These are phyloP conservation scores for Eugnorisma glareosa DNA, from an alignment of 2,888 invertebrate genomes.

Conservation along the genomic window DNA sequence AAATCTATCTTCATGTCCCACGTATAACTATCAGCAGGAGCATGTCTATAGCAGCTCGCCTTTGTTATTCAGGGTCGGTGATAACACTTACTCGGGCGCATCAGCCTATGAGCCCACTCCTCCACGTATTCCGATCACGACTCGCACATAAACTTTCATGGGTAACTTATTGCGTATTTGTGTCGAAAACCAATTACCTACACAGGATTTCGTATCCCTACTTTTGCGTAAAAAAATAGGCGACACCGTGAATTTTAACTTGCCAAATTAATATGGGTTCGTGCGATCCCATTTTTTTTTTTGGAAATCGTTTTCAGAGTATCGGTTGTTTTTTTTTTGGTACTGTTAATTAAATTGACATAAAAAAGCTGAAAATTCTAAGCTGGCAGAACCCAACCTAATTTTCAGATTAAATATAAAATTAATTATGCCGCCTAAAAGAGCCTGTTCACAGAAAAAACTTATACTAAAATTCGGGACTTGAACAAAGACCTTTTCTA, in stretches of 20 bases:
- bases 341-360: neutral
- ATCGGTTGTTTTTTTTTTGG: constrained; percentile 8
- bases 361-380: constrained; percentile 2
- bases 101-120: constrained; percentile 68
- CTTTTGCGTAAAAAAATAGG: constrained; percentile 72
- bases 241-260: constrained; percentile 71
- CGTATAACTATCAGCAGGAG: constrained; percentile 29
- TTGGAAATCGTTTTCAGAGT: constrained; percentile 18
- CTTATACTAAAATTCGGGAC: neutral
- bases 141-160: constrained; percentile 81
- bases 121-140: constrained; percentile 78
- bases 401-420: constrained; percentile 8
- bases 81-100: constrained; percentile 72
- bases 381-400: neutral
- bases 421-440: constrained; percentile 1
- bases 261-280: constrained; percentile 68
- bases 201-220: constrained; percentile 75
- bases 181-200: constrained; percentile 84
- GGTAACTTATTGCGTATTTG: constrained; percentile 84
- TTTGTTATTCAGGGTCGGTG: constrained; percentile 75
- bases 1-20: constrained; percentile 52
- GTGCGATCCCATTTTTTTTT: constrained; percentile 55
- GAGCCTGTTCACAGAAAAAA: neutral
- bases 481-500: constrained; percentile 18
- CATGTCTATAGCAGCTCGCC: constrained; percentile 52